Conservation (phyloP, 2,113 vertebrate species). For the Corythornis madagascariensis region DNA sequence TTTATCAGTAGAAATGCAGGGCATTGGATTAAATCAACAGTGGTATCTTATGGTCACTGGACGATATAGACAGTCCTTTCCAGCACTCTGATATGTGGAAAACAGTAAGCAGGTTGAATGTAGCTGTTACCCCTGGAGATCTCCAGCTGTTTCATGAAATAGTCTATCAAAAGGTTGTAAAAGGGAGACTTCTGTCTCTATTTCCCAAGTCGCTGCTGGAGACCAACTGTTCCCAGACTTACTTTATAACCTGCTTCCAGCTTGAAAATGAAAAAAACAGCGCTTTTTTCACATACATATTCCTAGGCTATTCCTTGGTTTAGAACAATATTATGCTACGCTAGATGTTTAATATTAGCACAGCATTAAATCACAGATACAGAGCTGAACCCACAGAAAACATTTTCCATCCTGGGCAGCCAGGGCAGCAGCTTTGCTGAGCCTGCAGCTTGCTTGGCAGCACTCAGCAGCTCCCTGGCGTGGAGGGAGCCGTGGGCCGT, state of each 20-base stretch:
- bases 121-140: neutral
- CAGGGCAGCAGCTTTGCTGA: neutral
- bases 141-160: neutral
- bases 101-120: neutral
- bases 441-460: neutral
- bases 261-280: neutral
- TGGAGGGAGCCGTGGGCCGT: fast-evolving
- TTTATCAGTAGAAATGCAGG: neutral
- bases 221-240: neutral
- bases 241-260: neutral
- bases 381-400: neutral
- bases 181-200: neutral
- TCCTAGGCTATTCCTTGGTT: neutral
- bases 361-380: neutral
- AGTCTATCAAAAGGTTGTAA: neutral
- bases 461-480: neutral
- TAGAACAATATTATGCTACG: neutral
- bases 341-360: neutral
- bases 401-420: neutral
- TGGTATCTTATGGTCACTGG: neutral
- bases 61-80: neutral
- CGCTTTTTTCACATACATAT: neutral
- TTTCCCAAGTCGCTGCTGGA: neutral
- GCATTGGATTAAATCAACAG: neutral
- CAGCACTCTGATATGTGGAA: neutral